Evolutionary conservation across 2,888 invertebrate species (phyloP), one percentile per base, ranked within the genome.

Genomic region (Hypercompe scribonia): DNA sequence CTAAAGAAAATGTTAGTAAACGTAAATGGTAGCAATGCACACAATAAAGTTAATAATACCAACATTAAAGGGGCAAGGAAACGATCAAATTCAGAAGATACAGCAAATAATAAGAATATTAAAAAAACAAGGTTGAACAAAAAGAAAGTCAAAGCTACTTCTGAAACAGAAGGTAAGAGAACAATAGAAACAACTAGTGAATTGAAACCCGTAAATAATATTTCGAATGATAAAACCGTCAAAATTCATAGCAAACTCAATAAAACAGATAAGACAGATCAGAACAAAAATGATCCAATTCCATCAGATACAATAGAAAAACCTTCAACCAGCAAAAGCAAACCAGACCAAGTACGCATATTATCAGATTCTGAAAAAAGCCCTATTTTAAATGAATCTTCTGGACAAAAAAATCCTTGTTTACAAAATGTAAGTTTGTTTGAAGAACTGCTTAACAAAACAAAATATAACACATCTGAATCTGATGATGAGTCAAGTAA

Each of bases 401-500:
- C 74, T 65, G 80, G 76, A 46, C 73, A 68, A 13, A 75, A 68
- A 73, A 94, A 94, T 67, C 92, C 92, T 5, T 94, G 94, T 77
- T 87, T 93, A 33, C 87, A 92, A 84, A 94, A 91, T 81, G 90
- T 94, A 18, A 94, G 91, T 81, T 84, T 94, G 46, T 94, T 86
- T 84, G 91, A 86, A 36, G 92, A 93, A 80, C 89, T 91, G 74
- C 91, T 91, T 65, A 89, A 89, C 39, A 85, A 83, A 39, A 77
- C 77, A 3, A 88, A 88, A 79, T 90, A 89, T 64, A 85, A 78
- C 61, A 88, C 90, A 71, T 90, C 89, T 2, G 91, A 91, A 61
- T 86, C 87, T 28, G 87, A 87, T 46, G 80, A 81, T 65, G 87
- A 85, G 31, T 75, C 74, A 68, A 73, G 39, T 65, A 68, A 76